Evolutionary conservation across 2,888 invertebrate genomes (phyloP), one percentile per base, ranked within the genome.

Genomic region (Epicampocera succincta): DNA sequence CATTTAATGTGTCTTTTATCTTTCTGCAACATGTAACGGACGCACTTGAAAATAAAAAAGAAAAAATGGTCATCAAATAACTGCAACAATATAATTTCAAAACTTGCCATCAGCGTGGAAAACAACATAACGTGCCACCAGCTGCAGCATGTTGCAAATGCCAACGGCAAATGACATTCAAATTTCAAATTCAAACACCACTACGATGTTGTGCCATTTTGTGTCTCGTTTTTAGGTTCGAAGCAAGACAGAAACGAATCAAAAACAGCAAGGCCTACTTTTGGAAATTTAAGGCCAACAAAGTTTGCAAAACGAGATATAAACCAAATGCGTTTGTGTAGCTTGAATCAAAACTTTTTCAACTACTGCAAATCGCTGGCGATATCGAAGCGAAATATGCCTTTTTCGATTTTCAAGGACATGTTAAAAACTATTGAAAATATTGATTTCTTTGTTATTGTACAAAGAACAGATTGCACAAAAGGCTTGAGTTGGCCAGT

Each of bases 41-140:
- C 73, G 61, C 63, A 63, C 54, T 61, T 60, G 66, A 15, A 15
- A 33, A 61, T 19, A 29, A 0, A 73, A 40, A 63, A 38, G 21
- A 56, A 66, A 60, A 66, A 71, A 19, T 74, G 66, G 69, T 71
- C 63, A 76, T 65, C 56, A 69, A 73, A 52, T 63, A 71, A 60
- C 66, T 66, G 54, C 52, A 69, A 48, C 40, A 66, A 65, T 17
- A 72, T 52, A 60, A 72, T 78, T 66, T 46, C 12, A 19, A 78
- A 66, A 78, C 56, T 13, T 44, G 72, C 65, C 71, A 65, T 56
- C 33, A 42, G 56, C 56, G 48, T 50, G 29, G 29, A 21, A 50
- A 63, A 44, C 60, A 60, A 42, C 38, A 48, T 38, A 38, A 46
- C 33, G 25, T 60, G 38, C 38, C 56, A 69, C 38, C 19, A 21